Conservation (phyloP, 2,113 vertebrate genomes). For the Bufo bufo region DNA sequence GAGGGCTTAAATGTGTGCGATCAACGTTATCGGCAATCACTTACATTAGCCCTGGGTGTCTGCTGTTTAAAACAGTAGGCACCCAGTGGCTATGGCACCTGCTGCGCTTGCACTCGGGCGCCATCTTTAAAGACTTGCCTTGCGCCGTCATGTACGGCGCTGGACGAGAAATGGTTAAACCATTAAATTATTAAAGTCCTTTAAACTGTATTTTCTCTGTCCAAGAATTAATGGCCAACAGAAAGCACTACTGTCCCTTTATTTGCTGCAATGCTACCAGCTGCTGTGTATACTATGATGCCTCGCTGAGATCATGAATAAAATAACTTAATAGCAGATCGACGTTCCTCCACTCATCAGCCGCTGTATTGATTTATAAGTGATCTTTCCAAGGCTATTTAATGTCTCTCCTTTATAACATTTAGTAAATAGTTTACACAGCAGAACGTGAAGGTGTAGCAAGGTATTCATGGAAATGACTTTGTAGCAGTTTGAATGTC, state of each 20-base stretch:
- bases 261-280: neutral
- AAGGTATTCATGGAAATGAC: constrained; percentile 28
- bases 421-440: constrained; percentile 38
- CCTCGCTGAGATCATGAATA: neutral
- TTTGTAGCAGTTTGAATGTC: constrained; percentile 39
- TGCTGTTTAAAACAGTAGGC: no score
- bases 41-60: no score
- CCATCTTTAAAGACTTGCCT: no score
- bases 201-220: neutral
- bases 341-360: neutral
- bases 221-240: neutral
- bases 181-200: no score
- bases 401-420: constrained; percentile 13
- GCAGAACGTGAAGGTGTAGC: constrained; percentile 38
- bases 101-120: no score
- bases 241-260: neutral
- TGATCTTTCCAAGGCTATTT: constrained; percentile 1
- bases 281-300: neutral
- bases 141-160: no score
- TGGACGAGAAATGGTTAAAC: no score
- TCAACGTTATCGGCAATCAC: no score
- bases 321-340: neutral
- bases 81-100: no score
- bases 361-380: neutral
- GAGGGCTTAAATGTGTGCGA: no score